Conservation (phyloP, 2,888 invertebrate species). For the Chloroclystis v-ata region DNA sequence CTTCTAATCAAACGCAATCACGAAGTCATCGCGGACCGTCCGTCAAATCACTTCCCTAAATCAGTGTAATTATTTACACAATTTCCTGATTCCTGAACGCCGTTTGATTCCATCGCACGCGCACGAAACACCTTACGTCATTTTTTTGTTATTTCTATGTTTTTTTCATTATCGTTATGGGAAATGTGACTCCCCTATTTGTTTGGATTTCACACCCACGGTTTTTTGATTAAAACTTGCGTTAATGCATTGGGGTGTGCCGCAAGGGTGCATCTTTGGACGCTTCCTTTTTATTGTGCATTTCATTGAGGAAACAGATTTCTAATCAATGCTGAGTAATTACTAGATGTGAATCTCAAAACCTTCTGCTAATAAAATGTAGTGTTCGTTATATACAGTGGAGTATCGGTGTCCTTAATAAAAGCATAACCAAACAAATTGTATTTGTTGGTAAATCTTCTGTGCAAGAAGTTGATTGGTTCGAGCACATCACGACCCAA, state of each 20-base stretch:
- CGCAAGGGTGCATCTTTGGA: slow-evolving; percentile 62
- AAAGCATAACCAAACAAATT: no score
- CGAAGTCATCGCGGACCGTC: slow-evolving; percentile 44
- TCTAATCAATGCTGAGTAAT: slow-evolving; percentile 27
- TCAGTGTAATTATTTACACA: slow-evolving; percentile 59
- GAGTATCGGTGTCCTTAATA: no score
- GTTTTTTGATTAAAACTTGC: slow-evolving; percentile 71
- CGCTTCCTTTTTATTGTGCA: slow-evolving; percentile 50
- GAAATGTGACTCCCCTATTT: slow-evolving; percentile 62
- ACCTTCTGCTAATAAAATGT: neutral
- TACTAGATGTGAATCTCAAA: neutral
- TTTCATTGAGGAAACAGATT: slow-evolving; percentile 20
- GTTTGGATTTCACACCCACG: slow-evolving; percentile 74
- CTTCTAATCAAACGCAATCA: slow-evolving; percentile 50
- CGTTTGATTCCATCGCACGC: slow-evolving; percentile 59
- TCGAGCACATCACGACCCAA: no score
- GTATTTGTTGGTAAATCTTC: no score
- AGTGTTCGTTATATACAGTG: no score
- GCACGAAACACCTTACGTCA: slow-evolving; percentile 49
- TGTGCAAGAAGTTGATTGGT: no score
- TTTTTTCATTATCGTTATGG: slow-evolving; percentile 74
- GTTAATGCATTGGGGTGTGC: slow-evolving; percentile 61
- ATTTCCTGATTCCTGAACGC: slow-evolving; percentile 51
- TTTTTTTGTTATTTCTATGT: slow-evolving; percentile 58
- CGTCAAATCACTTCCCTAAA: slow-evolving; percentile 49